Evolutionary conservation across 30 jellyfish, hydroid and myxozoan species (phyloP).

Genomic region (Clytia hemisphaerica): DNA sequence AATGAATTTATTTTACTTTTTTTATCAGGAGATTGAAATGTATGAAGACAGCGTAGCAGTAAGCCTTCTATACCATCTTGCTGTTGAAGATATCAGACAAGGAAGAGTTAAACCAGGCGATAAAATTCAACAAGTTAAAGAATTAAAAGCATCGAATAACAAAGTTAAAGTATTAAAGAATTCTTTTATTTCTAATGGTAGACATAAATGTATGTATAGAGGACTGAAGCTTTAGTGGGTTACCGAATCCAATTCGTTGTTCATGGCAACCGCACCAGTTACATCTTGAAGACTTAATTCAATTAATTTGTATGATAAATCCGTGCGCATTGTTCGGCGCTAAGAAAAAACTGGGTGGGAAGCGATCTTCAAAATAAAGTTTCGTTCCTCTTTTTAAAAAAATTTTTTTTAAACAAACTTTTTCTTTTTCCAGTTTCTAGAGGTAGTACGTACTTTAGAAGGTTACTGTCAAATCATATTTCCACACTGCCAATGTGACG

Average conservation of each 20-base stretch:
- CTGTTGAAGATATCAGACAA: conserved; percentile 74
- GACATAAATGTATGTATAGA: no score
- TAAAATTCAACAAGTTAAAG: conserved; percentile 64
- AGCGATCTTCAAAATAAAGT: neutral
- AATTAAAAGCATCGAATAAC: conserved; percentile 47
- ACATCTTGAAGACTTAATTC: no score
- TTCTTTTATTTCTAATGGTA: no score
- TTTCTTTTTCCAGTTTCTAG: conserved; percentile 51
- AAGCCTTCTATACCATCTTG: conserved; percentile 65
- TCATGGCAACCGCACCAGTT: no score
- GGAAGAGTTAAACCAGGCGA: conserved; percentile 77
- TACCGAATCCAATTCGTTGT: no score
- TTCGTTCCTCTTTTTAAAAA: neutral
- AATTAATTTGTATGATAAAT: no score
- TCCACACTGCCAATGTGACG: conserved; percentile 90
- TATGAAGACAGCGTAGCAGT: conserved; percentile 71
- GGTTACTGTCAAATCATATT: conserved; percentile 65
- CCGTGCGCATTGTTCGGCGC: no score
- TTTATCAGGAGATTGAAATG: conserved; percentile 76
- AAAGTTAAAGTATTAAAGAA: conserved; percentile 43
- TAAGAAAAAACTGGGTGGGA: neutral
- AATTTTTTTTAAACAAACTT: neutral
- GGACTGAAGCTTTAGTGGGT: no score
- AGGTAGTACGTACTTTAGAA: conserved; percentile 61
- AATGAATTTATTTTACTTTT: neutral